Evolutionary conservation across 2,797 vertebrate genomes (phyloP), one percentile per base, ranked within the genome.

Genomic region (Pipistrellus kuhlii): DNA sequence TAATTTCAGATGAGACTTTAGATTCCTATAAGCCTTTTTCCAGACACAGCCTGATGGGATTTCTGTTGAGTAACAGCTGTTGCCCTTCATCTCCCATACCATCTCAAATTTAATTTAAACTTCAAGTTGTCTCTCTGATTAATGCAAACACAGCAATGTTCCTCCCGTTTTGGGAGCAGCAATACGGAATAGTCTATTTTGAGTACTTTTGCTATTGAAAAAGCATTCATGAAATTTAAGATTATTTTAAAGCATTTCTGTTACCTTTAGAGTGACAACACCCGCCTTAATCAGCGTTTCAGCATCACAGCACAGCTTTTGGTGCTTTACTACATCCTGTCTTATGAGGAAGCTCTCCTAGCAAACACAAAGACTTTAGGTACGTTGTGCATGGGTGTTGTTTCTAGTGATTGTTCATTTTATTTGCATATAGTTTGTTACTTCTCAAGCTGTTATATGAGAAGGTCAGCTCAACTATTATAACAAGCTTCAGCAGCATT

Each of bases 241-340:
- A 51, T 38, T 76, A 23, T 95, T 73, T 17, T 92, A 46, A 83
- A 88, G 62, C 55, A 5, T 95, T 88, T 96, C 94, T 97, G 0
- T 78, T 94, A 38, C 80, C 92, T 95, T 82, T 98, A 99, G 98
- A 99, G 98, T 51, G 99, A 99, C 57, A 97, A 95, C 1, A 64
- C 97, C 73, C 98, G 99, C 71, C 98, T 97, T 73, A 97, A 97
- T 7, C 98, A 98, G 23, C 98, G 97, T 73, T 99, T 99, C 97
- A 99, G 99, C 95, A 99, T 99, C 98, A 99, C 99, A 72, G 99
- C 99, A 3, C 99, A 99, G 6, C 98, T 99, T 57, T 98, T 99
- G 18, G 99, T 99, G 97, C 99, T 99, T 73, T 99, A 99, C 97
- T 99, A 99, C 2, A 99, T 99, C 94, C 98, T 99, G 96, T 99